These are phyloP conservation scores for Caenorhabditis afra DNA, from an alignment of 2,888 invertebrate species.

Conservation along the genomic window DNA sequence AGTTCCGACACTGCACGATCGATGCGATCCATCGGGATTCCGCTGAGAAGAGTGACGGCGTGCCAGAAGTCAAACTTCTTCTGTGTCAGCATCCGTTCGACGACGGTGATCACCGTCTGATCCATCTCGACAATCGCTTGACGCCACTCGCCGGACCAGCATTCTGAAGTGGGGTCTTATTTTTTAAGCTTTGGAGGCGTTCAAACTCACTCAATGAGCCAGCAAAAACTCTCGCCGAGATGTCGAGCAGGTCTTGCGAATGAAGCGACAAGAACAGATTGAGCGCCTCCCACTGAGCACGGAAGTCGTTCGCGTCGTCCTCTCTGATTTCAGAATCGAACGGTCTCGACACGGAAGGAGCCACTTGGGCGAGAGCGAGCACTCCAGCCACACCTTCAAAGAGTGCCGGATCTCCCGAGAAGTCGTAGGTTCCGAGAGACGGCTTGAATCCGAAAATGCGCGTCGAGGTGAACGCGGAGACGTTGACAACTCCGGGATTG, in stretches of 20 bases:
- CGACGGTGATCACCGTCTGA: conserved; percentile 20
- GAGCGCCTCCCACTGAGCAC: conserved; percentile 60
- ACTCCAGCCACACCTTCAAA: conserved; percentile 52
- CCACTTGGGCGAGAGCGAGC: conserved; percentile 29
- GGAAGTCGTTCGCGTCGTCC: conserved; percentile 50
- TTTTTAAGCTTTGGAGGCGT: background rate
- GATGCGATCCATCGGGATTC: conserved; percentile 25
- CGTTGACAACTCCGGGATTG: background rate
- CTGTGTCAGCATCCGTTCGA: conserved; percentile 58
- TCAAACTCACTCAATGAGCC: conserved; percentile 59
- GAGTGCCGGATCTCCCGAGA: conserved; percentile 44
- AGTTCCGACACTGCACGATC: conserved; percentile 28
- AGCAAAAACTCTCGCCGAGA: conserved; percentile 66
- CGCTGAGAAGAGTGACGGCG: conserved; percentile 49
- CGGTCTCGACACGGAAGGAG: conserved; percentile 46
- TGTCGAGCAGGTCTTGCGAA: conserved; percentile 64
- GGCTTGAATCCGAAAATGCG: conserved; percentile 31
- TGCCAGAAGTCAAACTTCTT: conserved; percentile 59
- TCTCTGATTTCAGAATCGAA: conserved; percentile 30
- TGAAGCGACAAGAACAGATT: conserved; percentile 61
- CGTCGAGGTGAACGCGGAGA: background rate
- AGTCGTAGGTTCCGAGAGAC: conserved; percentile 47
- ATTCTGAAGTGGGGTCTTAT: conserved; percentile 18
- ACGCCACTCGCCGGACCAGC: conserved; percentile 38
- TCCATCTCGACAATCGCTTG: conserved; percentile 33